These are phyloP conservation scores for Laupala kohalensis DNA, from an alignment of 1,140 invertebrate genomes.

Conservation along the genomic window DNA sequence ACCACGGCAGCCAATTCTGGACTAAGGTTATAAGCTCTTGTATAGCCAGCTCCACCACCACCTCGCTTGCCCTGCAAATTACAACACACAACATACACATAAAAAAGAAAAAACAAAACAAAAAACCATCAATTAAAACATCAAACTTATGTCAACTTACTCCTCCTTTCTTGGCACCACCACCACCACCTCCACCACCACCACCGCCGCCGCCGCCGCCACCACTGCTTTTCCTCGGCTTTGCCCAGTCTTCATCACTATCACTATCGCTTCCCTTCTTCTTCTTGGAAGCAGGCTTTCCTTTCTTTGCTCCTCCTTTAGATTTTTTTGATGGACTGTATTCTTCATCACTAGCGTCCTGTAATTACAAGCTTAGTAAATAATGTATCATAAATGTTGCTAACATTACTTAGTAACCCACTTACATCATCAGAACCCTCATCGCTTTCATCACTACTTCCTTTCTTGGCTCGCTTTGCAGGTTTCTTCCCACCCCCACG, in stretches of 20 bases:
- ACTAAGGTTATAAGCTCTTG: conserved; percentile 66
- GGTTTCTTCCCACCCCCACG: conserved; percentile 31
- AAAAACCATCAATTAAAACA: conserved; percentile 11
- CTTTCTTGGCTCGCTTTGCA: conserved; percentile 41
- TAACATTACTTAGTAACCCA: background rate
- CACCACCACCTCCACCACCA: conserved; percentile 18
- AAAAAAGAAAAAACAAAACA: background rate
- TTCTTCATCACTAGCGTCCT: conserved; percentile 52
- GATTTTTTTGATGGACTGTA: conserved; percentile 44
- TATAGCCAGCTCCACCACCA: conserved; percentile 54
- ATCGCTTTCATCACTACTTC: conserved; percentile 43
- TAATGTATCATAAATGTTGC: background rate
- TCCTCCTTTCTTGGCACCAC: background rate
- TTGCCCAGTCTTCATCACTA: conserved; percentile 65
- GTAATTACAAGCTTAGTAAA: background rate
- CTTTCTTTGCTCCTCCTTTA: conserved; percentile 29
- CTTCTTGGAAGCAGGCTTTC: conserved; percentile 36
- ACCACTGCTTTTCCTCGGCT: conserved; percentile 41
- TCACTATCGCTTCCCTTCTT: conserved; percentile 62
- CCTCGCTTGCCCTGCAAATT: conserved; percentile 33
- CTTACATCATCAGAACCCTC: conserved; percentile 30
- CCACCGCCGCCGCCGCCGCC: conserved; percentile 26
- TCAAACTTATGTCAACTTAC: conserved; percentile 29
- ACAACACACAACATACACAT: conserved; percentile 3
- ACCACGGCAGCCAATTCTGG: conserved; percentile 73